Evolutionary conservation across 2,113 vertebrate genomes (phyloP).

Genomic region (Crypturellus undulatus): DNA sequence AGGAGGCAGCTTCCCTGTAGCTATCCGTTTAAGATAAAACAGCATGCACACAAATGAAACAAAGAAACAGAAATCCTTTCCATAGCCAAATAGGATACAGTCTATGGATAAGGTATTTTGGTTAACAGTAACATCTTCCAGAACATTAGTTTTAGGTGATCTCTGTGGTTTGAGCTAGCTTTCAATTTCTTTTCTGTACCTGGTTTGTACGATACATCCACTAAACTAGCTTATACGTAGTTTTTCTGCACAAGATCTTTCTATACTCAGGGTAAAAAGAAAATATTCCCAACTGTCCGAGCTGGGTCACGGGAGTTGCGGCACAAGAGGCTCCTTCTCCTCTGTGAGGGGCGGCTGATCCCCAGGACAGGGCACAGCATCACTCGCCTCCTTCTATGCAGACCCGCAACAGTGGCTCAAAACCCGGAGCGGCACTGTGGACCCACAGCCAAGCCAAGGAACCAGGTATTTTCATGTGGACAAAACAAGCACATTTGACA

Average conservation of each 20-base stretch:
- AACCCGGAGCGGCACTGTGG: neutral
- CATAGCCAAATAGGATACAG: neutral
- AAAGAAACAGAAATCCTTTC: neutral
- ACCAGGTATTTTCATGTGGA: rapidly evolving
- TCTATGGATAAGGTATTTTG: neutral
- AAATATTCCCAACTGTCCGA: neutral
- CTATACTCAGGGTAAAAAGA: neutral
- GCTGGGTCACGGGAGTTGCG: too few relatives aligned
- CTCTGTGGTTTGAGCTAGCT: neutral
- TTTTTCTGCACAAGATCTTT: neutral
- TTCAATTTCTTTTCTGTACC: neutral
- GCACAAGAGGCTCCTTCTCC: neutral
- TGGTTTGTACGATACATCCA: neutral
- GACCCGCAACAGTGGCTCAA: neutral
- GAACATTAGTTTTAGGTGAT: rapidly evolving
- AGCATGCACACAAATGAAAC: rapidly evolving
- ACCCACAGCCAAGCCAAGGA: neutral
- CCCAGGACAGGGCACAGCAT: rapidly evolving
- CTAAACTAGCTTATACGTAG: neutral
- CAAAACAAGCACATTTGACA: neutral
- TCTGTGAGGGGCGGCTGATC: neutral
- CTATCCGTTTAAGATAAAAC: neutral
- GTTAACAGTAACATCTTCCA: neutral
- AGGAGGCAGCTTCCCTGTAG: neutral
- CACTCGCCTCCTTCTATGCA: neutral